Percentiles rank a stretch among this genome's conserved stretches.
These are phyloP conservation scores for Nemopilema nomurai DNA, from an alignment of 30 jellyfish, hydroid and myxozoan genomes.

Conservation along the genomic window DNA sequence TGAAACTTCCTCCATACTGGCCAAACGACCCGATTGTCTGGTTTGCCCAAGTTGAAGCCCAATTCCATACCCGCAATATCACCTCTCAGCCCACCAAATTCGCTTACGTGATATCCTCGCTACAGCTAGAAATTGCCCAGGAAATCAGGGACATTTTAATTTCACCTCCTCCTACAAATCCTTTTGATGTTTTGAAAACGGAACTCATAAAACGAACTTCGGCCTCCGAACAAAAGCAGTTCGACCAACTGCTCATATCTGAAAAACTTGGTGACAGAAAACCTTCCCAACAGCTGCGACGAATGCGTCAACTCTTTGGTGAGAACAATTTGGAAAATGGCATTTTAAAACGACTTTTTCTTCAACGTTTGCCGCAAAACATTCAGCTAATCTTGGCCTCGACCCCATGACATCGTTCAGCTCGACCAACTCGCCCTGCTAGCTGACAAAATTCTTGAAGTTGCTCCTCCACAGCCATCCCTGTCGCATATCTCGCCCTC, in stretches of 20 bases:
- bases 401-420: slow-evolving; percentile 10
- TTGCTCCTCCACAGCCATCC: slow-evolving; percentile 23
- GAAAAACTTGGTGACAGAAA: slow-evolving; percentile 32
- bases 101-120: slow-evolving; percentile 12
- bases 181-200: neutral
- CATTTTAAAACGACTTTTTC: slow-evolving; percentile 17
- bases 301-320: slow-evolving; percentile 28
- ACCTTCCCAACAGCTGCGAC: slow-evolving; percentile 29
- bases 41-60: slow-evolving; percentile 38
- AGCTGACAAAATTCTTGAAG: slow-evolving; percentile 30
- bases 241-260: slow-evolving; percentile 23
- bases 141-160: slow-evolving; percentile 31
- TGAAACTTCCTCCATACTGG: slow-evolving; percentile 46
- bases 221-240: slow-evolving; percentile 23
- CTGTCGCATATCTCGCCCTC: neutral
- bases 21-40: slow-evolving; percentile 40
- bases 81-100: slow-evolving; percentile 11
- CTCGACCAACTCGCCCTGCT: slow-evolving; percentile 18
- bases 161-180: neutral
- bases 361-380: slow-evolving; percentile 36
- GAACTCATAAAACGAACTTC: slow-evolving; percentile 35
- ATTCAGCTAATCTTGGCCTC: slow-evolving; percentile 36
- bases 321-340: slow-evolving; percentile 23
- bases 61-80: slow-evolving; percentile 22
- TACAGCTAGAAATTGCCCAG: slow-evolving; percentile 19